Base-by-base conservation (phyloP, 2,888 invertebrate genomes). In the Lasioglossum figueresi region DNA sequence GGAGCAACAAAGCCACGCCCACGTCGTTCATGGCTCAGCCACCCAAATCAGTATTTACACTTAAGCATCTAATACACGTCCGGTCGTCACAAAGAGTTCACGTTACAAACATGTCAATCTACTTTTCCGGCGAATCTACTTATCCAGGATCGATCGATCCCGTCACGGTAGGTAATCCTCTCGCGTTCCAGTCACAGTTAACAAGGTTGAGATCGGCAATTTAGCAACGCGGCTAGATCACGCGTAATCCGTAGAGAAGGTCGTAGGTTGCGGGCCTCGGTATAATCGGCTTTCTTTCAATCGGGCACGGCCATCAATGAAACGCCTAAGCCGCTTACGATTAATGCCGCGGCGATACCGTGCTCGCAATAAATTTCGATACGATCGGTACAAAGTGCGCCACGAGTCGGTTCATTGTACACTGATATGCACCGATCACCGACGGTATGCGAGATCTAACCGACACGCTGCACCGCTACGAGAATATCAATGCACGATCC, bases 241-340 rank as follows among this genome's bases (percentile, higher is more conserved):
- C 40, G 63, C 66, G 34, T 34, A 88, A 88, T 80, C 79, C 80
- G 43, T 23, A 3, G 72, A 52, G 68, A 63, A 70, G 87, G 80
- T 81, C 79, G 82, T 80, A 81, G 79, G 80, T 88, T 72, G 80
- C 68, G 48, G 34, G 31, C 8, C 56, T 56, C 63, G 80, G 43
- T 82, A 56, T 56, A 88, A 88, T 84, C 87, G 84, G 74, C 82
- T 88, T 89, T 81, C 82, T 73, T 45, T 84, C 80, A 59, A 78
- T 81, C 79, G 73, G 83, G 43, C 66, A 19, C 76, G 72, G 70
- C 79, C 79, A 82, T 86, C 83, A 82, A 86, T 79, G 84, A 78
- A 74, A 72, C 71, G 76, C 45, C 45, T 79, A 81, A 82, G 80
- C 79, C 34, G 80, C 80, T 86, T 86, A 88, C 79, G 82, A 81